Evolutionary conservation across 2,888 invertebrate species (phyloP), one percentile per base, ranked within the genome.

Genomic region (Mesoligia furuncula): DNA sequence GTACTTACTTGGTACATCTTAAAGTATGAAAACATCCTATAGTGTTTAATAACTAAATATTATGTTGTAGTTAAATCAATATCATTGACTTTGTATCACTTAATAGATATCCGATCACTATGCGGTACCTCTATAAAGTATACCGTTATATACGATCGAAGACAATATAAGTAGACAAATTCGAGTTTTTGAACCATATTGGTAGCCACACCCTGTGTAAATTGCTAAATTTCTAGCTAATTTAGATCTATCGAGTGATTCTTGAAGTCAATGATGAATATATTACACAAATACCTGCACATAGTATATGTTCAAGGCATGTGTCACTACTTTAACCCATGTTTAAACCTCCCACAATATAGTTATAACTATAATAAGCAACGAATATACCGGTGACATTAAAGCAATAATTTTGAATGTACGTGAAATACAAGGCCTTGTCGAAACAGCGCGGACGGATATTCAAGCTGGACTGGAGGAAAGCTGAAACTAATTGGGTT

Each of bases 71-170:
- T 68, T 61, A 71, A 85, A 64, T 78, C 27, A 76, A 82, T 79
- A 84, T 83, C 86, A 84, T 79, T 83, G 86, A 83, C 79, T 79
- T 78, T 73, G 79, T 57, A 86, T 72, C 84, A 86, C 84, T 79
- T 78, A 65, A 83, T 86, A 86, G 84, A 75, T 24, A 59, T 69
- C 65, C 68, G 65, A 84, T 13, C 83, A 72, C 68, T 36, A 73
- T 83, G 64, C 65, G 74, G 72, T 75, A 78, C 48, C 64, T 69
- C 57, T 66, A 66, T 54, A 84, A 68, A 83, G 66, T n/a, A 65
- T 73, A 77, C 77, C 86, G 72, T 31, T 71, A 66, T 65, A 82
- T 62, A 77, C 73, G 69, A 75, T 71, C 70, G 31, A 75, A 74
- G 59, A 51, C 67, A 64, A 75, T 75, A 83, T 72, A 81, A 81